phyloP scores from a whole-genome alignment of 2,888 invertebrate genomes.

The Drosophila meridiana region DNA sequence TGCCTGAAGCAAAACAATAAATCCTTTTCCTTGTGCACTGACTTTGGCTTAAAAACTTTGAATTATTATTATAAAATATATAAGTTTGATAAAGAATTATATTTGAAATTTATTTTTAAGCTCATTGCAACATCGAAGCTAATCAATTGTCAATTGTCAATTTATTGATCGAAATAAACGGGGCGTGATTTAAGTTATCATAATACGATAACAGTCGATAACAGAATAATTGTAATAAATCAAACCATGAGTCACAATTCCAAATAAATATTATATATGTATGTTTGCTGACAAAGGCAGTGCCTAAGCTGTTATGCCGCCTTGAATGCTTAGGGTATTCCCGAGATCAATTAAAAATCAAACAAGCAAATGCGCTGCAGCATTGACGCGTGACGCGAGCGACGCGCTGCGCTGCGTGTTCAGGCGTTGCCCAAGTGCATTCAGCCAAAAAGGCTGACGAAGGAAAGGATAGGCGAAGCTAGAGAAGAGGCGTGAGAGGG shows the following conservation, averaged over 20 bases:
- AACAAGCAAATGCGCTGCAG: conserved; percentile 14
- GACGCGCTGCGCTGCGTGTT: conserved; percentile 32
- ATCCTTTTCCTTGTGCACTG: too few relatives aligned
- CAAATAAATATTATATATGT: neutral
- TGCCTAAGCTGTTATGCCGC: neutral
- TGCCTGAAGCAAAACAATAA: too few relatives aligned
- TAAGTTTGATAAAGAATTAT: neutral
- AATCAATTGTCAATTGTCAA: neutral
- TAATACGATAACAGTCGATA: conserved; percentile 6
- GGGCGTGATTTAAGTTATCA: neutral
- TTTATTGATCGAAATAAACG: conserved; percentile 4
- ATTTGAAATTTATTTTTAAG: neutral
- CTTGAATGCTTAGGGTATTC: conserved; percentile 34
- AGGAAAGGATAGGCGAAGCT: too few relatives aligned
- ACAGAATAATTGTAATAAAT: neutral
- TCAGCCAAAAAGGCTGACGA: conserved; percentile 40
- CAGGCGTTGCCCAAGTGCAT: conserved; percentile 34
- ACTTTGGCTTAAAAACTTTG: neutral
- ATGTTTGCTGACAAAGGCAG: neutral
- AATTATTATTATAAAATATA: neutral
- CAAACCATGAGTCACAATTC: conserved; percentile 24
- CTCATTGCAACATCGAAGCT: neutral
- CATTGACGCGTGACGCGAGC: conserved; percentile 60
- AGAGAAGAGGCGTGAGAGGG: neutral
- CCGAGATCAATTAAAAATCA: conserved; percentile 38